Evolutionary conservation across 2,797 vertebrate species (phyloP).

Genomic region (Acestrorhynchus altus): DNA sequence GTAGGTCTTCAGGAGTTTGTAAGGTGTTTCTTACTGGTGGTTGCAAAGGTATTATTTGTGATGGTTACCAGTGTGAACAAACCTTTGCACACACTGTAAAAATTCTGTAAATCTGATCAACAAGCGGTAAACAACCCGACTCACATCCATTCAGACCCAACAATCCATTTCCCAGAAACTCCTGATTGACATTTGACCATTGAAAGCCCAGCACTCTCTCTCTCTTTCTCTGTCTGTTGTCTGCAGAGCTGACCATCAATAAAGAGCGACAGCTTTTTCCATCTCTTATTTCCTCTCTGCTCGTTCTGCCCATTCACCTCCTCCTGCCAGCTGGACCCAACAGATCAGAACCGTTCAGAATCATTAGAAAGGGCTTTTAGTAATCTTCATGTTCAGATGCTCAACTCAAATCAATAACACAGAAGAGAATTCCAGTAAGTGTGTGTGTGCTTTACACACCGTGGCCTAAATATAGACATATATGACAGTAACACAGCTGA

Average conservation of each 20-base stretch:
- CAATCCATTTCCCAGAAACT: too few relatives aligned
- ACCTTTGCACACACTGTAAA: too few relatives aligned
- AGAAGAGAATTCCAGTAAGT: constrained; percentile 74
- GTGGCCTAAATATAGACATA: not conserved
- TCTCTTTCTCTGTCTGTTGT: not conserved
- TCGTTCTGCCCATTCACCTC: constrained; percentile 60
- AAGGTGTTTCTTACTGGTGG: too few relatives aligned
- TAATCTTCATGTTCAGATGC: constrained; percentile 66
- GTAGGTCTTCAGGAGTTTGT: too few relatives aligned
- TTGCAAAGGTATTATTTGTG: too few relatives aligned
- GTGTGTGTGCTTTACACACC: constrained; percentile 7
- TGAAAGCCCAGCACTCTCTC: too few relatives aligned
- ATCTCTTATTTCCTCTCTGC: constrained; percentile 50
- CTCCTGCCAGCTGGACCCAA: constrained; percentile 65
- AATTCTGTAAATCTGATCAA: too few relatives aligned
- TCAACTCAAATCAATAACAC: constrained; percentile 72
- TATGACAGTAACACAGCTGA: not conserved
- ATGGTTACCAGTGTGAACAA: too few relatives aligned
- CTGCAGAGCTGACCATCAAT: constrained; percentile 14
- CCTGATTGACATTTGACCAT: too few relatives aligned
- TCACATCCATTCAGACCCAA: too few relatives aligned
- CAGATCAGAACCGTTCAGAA: constrained; percentile 58
- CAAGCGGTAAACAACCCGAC: too few relatives aligned
- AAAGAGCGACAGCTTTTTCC: constrained; percentile 46
- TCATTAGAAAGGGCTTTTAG: constrained; percentile 59